Base-by-base conservation (phyloP, 2,113 vertebrate genomes). In the Psephotus haematonotus region DNA sequence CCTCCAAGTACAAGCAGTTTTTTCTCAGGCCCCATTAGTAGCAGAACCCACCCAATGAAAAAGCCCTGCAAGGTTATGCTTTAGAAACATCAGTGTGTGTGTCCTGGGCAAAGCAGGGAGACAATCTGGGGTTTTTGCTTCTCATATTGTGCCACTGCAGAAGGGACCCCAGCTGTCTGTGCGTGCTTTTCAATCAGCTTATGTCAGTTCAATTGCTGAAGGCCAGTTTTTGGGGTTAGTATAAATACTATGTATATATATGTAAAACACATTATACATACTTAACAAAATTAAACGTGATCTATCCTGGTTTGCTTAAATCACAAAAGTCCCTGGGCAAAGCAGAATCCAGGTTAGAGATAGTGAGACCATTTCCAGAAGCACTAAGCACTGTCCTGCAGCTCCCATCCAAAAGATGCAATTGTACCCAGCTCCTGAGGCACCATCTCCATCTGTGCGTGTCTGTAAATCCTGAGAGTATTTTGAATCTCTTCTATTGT, bases 361-460 rank as follows among this genome's bases (percentile, higher is more conserved):
- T 3, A 62, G 3, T 31, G 53, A 83, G 62, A 55, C 46, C 11
- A 20, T 65, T 91, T 84, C 37, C 74, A 79, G 72, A 84, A 78
- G 59, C 18, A 23, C 11, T 57, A 41, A 76, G 15, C 9, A 4
- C n/a, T 53, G 14, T 53, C 28, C 84, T 78, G 55, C 19, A 59
- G 16, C 33, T 89, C 33, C 31, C 13, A 24, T 39, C 65, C 49
- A 28, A 59, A 52, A 69, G 49, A 69, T 43, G 28, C 8, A 3
- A n/a, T 39, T 57, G 41, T 23, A n/a, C 28, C 15, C 31, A 28
- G 10, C 31, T 86, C 35, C 71, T 67, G 62, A 78, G 44, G 33
- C 43, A 60, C 10, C 11, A 18, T 23, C 37, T 71, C 62, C 68
- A 44, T 20, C 29, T 33, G 5, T 31, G 6, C 0, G 0, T 31